Evolutionary conservation across 2,113 vertebrate species (phyloP), one percentile per base, ranked within the genome.

Genomic region (Pseudopodoces humilis): DNA sequence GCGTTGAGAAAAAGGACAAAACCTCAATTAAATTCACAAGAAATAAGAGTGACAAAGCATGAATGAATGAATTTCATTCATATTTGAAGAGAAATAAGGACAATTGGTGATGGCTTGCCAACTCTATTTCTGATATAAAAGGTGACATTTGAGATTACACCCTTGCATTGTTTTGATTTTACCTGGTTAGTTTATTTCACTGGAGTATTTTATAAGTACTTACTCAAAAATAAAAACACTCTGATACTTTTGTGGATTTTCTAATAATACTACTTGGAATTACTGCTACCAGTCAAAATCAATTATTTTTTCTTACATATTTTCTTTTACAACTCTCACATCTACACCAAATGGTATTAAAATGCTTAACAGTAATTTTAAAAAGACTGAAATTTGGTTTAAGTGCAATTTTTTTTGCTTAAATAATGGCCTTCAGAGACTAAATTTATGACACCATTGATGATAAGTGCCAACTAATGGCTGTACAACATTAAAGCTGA

Each of bases 1-100:
- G 5, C 25, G 5, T 23, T 63, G 5, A 41, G n/a, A 62, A 88
- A 90, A 64, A 21, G 23, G 7, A 64, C 5, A 80, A 49, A 86
- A 41, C 0, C 0, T 1, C 20, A 30, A 6, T 50, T 39, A 63
- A 50, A 69, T 7, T 59, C 6, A 56, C 4, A 2, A 43, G 20
- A 23, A 81, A 15, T 31, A 63, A 75, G 6, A 89, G 6, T 67
- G 27, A 41, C 12, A 39, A 67, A 59, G 4, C 6, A 72, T 5
- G 5, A 49, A 68, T 22, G 5, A 67, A 43, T 24, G 19, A 77
- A 77, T 59, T n/a, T n/a, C n/a, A n/a, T n/a, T n/a, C n/a, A n/a
- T n/a, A n/a, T n/a, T n/a, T 21, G 1, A 70, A 6, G 16, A 63
- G 6, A 71, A 89, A 79, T 41, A 56, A 63, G 33, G 9, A 37